Evolutionary conservation across 2,888 invertebrate genomes (phyloP).

Genomic region (Latrodectus hesperus): DNA sequence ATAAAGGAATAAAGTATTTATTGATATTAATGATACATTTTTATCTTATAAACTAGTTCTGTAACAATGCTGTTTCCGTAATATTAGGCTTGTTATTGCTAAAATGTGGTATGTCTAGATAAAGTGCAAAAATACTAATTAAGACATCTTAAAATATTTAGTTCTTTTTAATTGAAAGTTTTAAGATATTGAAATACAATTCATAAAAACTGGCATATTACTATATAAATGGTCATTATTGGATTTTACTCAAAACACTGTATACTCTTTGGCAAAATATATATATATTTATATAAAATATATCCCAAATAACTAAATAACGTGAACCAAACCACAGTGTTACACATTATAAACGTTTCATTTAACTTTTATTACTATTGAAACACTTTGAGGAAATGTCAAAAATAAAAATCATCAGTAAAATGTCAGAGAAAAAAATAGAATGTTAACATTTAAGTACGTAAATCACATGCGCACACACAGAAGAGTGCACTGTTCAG

Average conservation of each 20-base stretch:
- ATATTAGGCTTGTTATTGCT: constrained; percentile 67
- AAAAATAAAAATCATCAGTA: constrained; percentile 67
- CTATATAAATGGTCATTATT: constrained; percentile 69
- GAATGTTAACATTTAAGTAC: constrained; percentile 66
- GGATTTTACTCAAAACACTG: constrained; percentile 70
- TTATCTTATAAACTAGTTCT: constrained; percentile 69
- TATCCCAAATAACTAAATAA: constrained; percentile 70
- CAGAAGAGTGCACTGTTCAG: constrained; percentile 16
- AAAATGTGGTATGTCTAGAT: constrained; percentile 70
- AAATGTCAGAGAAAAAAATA: constrained; percentile 54
- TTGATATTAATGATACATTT: constrained; percentile 68
- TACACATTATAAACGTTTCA: constrained; percentile 65
- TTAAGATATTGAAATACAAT: constrained; percentile 70
- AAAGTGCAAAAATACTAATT: constrained; percentile 70
- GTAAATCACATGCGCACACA: constrained; percentile 63
- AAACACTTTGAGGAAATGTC: constrained; percentile 67
- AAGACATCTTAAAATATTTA: constrained; percentile 70
- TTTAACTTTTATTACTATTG: constrained; percentile 68
- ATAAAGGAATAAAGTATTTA: constrained; percentile 70
- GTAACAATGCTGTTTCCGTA: constrained; percentile 69
- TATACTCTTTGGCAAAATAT: constrained; percentile 70
- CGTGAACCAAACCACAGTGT: constrained; percentile 67
- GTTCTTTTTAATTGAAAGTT: constrained; percentile 69
- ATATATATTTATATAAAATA: constrained; percentile 70
- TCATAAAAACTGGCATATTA: constrained; percentile 69